Evolutionary conservation across 2,888 invertebrate genomes (phyloP), one percentile per base, ranked within the genome.

Genomic region (Campoplex capitator): DNA sequence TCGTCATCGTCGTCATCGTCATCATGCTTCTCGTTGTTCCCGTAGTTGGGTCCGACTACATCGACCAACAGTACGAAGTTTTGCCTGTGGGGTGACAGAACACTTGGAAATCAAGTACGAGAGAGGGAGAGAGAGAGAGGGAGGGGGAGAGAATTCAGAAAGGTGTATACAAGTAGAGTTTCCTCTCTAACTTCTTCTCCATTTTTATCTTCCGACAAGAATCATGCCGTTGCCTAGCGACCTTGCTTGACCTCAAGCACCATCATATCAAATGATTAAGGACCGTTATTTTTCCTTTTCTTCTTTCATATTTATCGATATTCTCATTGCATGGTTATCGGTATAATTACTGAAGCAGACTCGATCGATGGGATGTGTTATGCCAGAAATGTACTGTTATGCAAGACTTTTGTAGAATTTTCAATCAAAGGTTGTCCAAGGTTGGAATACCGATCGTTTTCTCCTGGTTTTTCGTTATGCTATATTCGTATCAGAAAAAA

Each of bases 211-310:
- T 48, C 56, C 77, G 75, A 86, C 67, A 76, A 85, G 78, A 88
- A 83, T 88, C 89, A 87, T 88, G 89, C 88, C 88, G 91, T 89
- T 90, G 91, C 89, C 89, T 89, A 86, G 89, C 90, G 90, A 92
- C 89, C 88, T 84, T 88, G 74, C 83, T 83, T 83, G 86, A 86
- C 88, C 83, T 75, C 62, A 70, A 85, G 82, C 74, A 86, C 73
- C 83, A 77, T 71, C 81, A 84, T 67, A 75, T 67, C 48, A 73
- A 84, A 77, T 78, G 75, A 75, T 79, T 79, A 28, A 54, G 45
- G n/a, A 45, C n/a, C 70, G 71, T 56, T 71, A 81, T 54, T 76
- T 62, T 71, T 32, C 23, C 54, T 80, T 71, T 32, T 32, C 62
- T 80, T 62, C 28, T 76, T 45, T 11, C 32, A 35, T 23, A 23